phyloP scores from a whole-genome alignment of 2,888 invertebrate species.

The Mythimna loreyi region DNA sequence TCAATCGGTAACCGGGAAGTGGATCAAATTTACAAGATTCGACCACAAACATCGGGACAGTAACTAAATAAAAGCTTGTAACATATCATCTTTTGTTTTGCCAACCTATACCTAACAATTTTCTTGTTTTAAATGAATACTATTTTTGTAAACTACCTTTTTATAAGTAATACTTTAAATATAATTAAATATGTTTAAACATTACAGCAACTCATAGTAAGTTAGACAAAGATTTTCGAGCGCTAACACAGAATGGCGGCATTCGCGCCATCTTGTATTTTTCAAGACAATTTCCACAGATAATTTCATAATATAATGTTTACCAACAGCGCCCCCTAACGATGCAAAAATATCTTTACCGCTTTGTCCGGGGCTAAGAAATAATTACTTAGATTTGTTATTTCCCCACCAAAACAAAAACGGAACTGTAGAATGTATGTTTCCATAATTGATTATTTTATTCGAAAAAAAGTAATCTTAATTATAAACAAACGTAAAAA shows the following conservation, averaged over 20 bases:
- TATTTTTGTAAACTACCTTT: constrained; percentile 29
- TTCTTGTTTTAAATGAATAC: neutral
- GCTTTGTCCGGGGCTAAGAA: neutral
- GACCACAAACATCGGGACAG: no score
- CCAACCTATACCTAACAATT: neutral
- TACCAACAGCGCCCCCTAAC: no score
- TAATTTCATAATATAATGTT: neutral
- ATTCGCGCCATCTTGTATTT: neutral
- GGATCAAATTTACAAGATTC: no score
- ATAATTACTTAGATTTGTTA: neutral
- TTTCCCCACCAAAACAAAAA: neutral
- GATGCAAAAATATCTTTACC: neutral
- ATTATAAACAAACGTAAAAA: neutral
- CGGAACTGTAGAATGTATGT: neutral
- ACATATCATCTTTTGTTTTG: neutral
- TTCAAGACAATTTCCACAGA: neutral
- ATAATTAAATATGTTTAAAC: neutral
- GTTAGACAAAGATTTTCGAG: neutral
- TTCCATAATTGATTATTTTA: neutral
- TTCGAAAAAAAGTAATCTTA: neutral
- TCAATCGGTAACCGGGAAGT: no score
- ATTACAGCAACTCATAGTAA: neutral
- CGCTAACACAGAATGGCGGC: neutral
- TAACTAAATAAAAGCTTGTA: no score
- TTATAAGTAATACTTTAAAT: neutral